Percentiles rank a stretch among this genome's conserved stretches.
Conservation (phyloP, 2,113 vertebrate species). For the Anarrhichthys ocellatus region DNA sequence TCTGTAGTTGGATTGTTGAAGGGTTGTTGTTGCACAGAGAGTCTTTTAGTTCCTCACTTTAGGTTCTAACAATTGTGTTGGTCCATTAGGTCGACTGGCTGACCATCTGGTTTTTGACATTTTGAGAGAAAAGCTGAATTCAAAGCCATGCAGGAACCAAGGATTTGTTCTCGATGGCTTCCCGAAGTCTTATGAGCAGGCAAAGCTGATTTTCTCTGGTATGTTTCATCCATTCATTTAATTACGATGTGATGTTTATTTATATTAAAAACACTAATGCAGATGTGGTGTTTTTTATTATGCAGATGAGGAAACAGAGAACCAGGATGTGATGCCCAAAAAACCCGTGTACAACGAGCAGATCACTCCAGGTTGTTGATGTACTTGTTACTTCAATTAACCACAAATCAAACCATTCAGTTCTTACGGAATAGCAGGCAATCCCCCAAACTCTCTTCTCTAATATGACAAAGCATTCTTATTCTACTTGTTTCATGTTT, state of each 20-base stretch:
- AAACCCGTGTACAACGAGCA: conserved; percentile 79
- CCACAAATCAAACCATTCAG: background rate
- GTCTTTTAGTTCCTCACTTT: background rate
- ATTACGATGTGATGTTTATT: too few species aligned
- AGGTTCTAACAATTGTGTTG: background rate
- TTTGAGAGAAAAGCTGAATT: conserved; percentile 89
- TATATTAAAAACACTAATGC: background rate
- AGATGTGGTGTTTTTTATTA: conserved; percentile 1
- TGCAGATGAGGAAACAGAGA: conserved; percentile 80
- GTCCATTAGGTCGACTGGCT: conserved; percentile 80
- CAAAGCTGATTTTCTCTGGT: conserved; percentile 88
- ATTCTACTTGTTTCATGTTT: conserved; percentile 38
- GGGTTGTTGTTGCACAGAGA: background rate
- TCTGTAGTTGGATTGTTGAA: background rate
- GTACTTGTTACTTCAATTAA: background rate
- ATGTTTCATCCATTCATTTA: conserved; percentile 31
- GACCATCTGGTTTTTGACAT: conserved; percentile 83
- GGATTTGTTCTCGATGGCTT: conserved; percentile 94
- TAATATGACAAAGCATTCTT: background rate
- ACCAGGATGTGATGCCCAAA: conserved; percentile 74
- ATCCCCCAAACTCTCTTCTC: background rate
- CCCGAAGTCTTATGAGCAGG: conserved; percentile 88
- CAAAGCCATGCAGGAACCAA: conserved; percentile 92
- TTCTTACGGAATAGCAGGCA: background rate
- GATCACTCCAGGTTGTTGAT: conserved; percentile 87